These are phyloP conservation scores for Paraescarpia echinospica DNA, from an alignment of 1,140 invertebrate species.

Conservation along the genomic window DNA sequence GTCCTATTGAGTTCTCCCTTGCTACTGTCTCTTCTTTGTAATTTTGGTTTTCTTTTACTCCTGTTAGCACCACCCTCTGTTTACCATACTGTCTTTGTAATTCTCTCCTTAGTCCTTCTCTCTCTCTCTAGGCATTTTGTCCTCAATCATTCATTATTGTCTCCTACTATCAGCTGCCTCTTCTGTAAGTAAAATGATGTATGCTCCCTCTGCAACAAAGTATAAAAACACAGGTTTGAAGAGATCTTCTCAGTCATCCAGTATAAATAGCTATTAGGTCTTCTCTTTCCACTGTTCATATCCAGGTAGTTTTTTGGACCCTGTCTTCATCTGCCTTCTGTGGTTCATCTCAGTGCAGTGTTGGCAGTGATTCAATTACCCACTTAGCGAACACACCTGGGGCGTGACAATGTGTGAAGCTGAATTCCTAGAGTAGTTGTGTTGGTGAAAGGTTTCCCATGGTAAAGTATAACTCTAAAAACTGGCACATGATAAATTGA, in stretches of 20 bases:
- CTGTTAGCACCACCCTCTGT: too few relatives aligned
- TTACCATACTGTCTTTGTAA: too few relatives aligned
- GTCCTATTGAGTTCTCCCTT: too few relatives aligned
- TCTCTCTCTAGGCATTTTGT: too few relatives aligned
- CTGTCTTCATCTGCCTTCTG: not conserved
- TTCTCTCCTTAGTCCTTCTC: too few relatives aligned
- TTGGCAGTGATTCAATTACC: not conserved
- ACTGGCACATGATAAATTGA: not conserved
- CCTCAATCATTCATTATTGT: too few relatives aligned
- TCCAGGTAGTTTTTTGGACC: too few relatives aligned
- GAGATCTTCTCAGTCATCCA: not conserved
- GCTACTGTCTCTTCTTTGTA: too few relatives aligned
- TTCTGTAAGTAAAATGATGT: too few relatives aligned
- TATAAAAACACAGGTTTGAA: not conserved
- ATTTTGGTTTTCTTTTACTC: too few relatives aligned
- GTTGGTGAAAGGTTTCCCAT: not conserved
- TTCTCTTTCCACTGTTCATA: not conserved
- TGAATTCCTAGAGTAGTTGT: not conserved
- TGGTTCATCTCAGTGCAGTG: not conserved
- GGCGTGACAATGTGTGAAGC: not conserved
- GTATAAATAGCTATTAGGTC: not conserved
- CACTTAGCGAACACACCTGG: not conserved
- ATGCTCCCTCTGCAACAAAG: too few relatives aligned
- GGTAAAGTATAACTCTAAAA: not conserved
- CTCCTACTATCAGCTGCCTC: too few relatives aligned